A percentile compares a stretch with the other conserved stretches of the same genome.
These are phyloP conservation scores for Aporrectodea caliginosa DNA, from an alignment of 1,140 invertebrate genomes.

Conservation along the genomic window DNA sequence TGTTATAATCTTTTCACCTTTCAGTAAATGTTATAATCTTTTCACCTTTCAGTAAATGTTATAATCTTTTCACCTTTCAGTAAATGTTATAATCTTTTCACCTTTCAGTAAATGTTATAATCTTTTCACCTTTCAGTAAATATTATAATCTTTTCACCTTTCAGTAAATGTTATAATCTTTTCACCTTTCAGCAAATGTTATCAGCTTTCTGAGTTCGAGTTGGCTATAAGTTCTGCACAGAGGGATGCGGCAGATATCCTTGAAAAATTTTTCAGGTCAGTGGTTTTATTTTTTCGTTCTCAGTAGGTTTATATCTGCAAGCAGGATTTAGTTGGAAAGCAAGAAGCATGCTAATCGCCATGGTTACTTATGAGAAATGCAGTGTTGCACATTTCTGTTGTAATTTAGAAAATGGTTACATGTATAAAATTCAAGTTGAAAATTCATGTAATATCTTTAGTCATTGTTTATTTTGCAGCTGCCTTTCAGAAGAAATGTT, in stretches of 20 bases:
- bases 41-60: background rate
- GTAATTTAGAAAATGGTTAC: background rate
- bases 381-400: background rate
- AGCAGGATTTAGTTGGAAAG: background rate
- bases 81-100: background rate
- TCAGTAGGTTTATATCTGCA: background rate
- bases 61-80: background rate
- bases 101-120: background rate
- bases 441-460: conserved; percentile 1
- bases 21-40: background rate
- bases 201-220: conserved; percentile 46
- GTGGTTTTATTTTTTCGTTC: background rate
- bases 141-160: background rate
- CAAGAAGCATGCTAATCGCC: background rate
- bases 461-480: conserved; percentile 18
- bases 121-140: too few species aligned
- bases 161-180: background rate
- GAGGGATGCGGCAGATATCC: conserved; percentile 46
- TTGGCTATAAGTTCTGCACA: conserved; percentile 49
- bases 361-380: background rate
- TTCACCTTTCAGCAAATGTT: conserved; percentile 45
- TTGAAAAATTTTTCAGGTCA: conserved; percentile 50
- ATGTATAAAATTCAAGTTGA: background rate
- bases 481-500: conserved; percentile 7
- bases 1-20: too few species aligned